Conservation (phyloP, 2,797 vertebrate species). For the Pitangus sulphuratus region DNA sequence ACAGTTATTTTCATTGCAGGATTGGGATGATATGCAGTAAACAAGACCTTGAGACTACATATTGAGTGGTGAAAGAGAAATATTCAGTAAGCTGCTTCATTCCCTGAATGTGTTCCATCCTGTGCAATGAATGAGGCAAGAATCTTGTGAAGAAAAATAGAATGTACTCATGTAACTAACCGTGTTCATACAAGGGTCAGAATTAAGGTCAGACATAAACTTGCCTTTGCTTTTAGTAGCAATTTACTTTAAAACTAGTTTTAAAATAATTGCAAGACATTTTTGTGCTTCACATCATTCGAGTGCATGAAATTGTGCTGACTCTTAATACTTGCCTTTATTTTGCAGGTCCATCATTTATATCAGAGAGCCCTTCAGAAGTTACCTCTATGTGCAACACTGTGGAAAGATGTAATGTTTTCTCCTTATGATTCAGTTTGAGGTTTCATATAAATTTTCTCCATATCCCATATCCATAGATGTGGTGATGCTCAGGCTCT, state of each 20-base stretch:
- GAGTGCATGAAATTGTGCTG: not conserved
- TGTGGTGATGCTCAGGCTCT: constrained; percentile 77
- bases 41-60: constrained; percentile 16
- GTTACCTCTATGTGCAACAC: constrained; percentile 92
- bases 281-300: not conserved
- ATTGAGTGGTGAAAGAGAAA: constrained; percentile 22
- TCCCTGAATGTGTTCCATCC: constrained; percentile 27
- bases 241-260: not conserved
- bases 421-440: constrained; percentile 80
- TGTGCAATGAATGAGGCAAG: constrained; percentile 63
- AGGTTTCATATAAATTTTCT: constrained; percentile 81
- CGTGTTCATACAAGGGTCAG: constrained; percentile 27
- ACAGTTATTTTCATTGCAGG: constrained; percentile 38
- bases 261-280: not conserved
- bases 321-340: constrained; percentile 63
- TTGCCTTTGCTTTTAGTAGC: constrained; percentile 17
- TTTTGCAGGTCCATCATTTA: constrained; percentile 89
- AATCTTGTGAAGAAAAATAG: constrained; percentile 37
- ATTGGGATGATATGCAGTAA: not conserved
- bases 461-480: constrained; percentile 83
- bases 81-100: constrained; percentile 9
- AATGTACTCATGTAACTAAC: not conserved
- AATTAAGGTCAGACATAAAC: constrained; percentile 49
- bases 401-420: constrained; percentile 98
- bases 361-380: constrained; percentile 92